Evolutionary conservation across 2,113 vertebrate genomes (phyloP), one percentile per base, ranked within the genome.

Genomic region (Chamaetylas fuelleborni): DNA sequence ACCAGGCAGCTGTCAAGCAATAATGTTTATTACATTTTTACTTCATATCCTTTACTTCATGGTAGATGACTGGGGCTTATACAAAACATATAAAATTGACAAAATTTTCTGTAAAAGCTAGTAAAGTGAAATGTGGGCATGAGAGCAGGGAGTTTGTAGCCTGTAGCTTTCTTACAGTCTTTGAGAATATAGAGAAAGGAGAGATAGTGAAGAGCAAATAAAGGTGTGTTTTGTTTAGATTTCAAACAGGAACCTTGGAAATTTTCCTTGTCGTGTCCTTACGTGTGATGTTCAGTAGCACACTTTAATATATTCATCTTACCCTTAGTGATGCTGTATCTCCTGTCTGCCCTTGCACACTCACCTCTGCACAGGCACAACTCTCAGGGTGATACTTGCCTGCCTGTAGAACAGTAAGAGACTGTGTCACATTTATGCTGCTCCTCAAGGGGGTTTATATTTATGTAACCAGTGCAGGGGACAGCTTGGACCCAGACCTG

Each of bases 1-100:
- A 88, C 79, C 51, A 31, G 82, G 67, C 91, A 89, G 92, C 86
- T 93, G 86, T 85, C 78, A 74, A 65, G 73, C 74, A 82, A 48
- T 88, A 82, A 74, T 29, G 31, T 90, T 92, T 83, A 86, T 92
- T 95, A 64, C 56, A 24, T 69, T 91, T 94, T 88, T 81, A 50
- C 61, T 89, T 94, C 20, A 31, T 86, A 58, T 81, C 42, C 53
- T 93, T 83, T 62, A 28, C 40, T 79, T 92, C 19, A 14, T 83
- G 83, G 72, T 69, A 81, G 86, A 85, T 95, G 53, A 25, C 64
- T 62, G 11, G 48, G 60, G 43, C 65, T 94, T 79, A 24, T 38
- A 38, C 64, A 61, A 94, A 93, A 69, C 54, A 42, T 74, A 58
- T 57, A 69, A 66, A 54, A 77, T 28, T n/a, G 53, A 45, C 38